Conservation (phyloP, 92 coral and sea anemone genomes). For the Galaxea fascicularis region DNA sequence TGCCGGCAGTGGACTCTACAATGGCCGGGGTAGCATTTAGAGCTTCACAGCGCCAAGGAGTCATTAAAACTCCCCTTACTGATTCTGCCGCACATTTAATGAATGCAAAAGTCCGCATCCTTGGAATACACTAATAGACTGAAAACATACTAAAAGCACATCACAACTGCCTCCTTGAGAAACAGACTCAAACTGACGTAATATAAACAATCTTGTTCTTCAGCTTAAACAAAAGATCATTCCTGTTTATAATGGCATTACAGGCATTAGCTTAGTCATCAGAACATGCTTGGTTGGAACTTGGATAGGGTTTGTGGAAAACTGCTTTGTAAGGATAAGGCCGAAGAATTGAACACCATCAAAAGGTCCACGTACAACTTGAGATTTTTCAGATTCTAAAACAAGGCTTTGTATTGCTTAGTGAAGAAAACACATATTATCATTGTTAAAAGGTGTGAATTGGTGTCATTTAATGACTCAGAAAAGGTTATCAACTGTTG, state of each 20-base stretch:
- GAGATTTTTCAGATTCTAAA: neutral
- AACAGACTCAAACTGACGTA: neutral
- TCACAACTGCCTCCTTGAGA: too few species aligned
- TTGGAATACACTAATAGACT: neutral
- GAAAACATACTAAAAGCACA: neutral
- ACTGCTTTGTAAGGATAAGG: neutral
- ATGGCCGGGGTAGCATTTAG: neutral
- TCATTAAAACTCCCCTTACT: neutral
- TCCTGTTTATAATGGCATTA: neutral
- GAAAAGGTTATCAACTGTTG: slow-evolving; percentile 4
- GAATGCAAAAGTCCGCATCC: neutral
- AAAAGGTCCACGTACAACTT: neutral
- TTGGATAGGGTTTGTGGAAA: neutral
- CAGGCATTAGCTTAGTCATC: too few species aligned
- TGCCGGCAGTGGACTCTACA: neutral
- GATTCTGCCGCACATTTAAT: neutral
- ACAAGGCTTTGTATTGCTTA: slow-evolving; percentile 6
- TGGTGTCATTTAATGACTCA: neutral
- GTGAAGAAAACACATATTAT: slow-evolving; percentile 11
- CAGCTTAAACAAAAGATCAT: neutral
- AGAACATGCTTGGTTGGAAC: neutral
- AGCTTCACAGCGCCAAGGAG: slow-evolving; percentile 6
- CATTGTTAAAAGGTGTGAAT: slow-evolving; percentile 21
- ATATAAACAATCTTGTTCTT: neutral
- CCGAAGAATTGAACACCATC: neutral